Evolutionary conservation across 2,888 invertebrate genomes (phyloP).

Genomic region (Loripinus fragilis): DNA sequence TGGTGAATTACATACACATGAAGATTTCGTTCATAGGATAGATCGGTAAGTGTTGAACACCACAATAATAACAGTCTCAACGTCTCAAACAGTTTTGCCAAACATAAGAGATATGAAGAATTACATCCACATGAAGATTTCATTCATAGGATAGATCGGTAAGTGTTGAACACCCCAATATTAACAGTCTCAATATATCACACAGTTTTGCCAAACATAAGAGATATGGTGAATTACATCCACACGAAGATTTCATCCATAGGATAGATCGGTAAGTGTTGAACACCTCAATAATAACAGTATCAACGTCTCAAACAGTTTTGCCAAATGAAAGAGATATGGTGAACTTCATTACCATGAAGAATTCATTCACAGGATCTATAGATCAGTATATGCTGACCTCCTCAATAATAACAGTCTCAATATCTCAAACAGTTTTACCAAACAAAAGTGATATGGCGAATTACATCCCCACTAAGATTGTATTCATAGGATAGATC

Average conservation of each 20-base stretch:
- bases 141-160: conserved; percentile 54
- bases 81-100: conserved; percentile 41
- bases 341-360: too few species aligned
- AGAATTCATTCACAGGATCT: too few species aligned
- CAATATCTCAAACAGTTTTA: conserved; percentile 37
- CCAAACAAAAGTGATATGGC: conserved; percentile 52
- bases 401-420: conserved; percentile 27
- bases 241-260: conserved; percentile 54
- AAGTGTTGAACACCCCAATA: too few species aligned
- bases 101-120: conserved; percentile 49
- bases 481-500: conserved; percentile 51
- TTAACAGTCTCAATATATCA: conserved; percentile 29
- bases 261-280: conserved; percentile 48
- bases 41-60: too few species aligned
- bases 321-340: too few species aligned
- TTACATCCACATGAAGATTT: conserved; percentile 52
- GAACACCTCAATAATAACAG: too few species aligned
- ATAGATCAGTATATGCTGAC: too few species aligned
- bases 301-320: too few species aligned
- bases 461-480: conserved; percentile 46
- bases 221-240: conserved; percentile 43
- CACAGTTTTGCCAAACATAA: conserved; percentile 51
- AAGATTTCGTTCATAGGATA: too few species aligned
- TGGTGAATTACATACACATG: too few species aligned
- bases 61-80: conserved; percentile 24